Percentiles rank a stretch among this genome's conserved stretches.
These are phyloP conservation scores for Pomatorhinus ruficollis DNA, from an alignment of 2,113 vertebrate genomes.

Conservation along the genomic window DNA sequence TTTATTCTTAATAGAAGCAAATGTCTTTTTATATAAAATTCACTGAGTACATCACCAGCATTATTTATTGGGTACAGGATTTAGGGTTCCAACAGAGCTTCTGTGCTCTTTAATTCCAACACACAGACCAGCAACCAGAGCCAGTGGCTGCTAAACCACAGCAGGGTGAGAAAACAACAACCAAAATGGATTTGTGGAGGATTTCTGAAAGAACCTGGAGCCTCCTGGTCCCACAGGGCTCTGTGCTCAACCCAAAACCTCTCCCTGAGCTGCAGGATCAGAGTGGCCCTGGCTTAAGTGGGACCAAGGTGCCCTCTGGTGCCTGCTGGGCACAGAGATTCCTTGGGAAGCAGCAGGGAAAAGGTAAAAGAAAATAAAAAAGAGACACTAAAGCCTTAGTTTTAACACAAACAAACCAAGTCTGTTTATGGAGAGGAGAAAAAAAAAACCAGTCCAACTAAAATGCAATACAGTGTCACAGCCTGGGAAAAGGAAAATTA, in stretches of 20 bases:
- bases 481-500: background rate
- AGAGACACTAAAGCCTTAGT: background rate
- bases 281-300: background rate
- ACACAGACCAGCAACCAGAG: background rate
- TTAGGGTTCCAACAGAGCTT: background rate
- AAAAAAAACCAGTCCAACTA: background rate
- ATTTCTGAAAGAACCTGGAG: background rate
- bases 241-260: background rate
- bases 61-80: background rate
- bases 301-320: background rate
- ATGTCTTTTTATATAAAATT: background rate
- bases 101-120: background rate
- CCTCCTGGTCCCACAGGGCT: background rate
- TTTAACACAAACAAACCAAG: background rate
- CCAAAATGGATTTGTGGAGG: background rate
- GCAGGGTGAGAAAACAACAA: background rate
- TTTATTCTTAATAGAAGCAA: background rate
- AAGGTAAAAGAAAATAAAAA: background rate
- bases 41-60: background rate
- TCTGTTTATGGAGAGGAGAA: background rate
- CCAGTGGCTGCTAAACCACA: background rate
- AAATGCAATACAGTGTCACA: background rate
- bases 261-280: background rate
- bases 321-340: background rate
- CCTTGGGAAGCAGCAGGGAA: background rate